Conservation (phyloP, 2,113 vertebrate genomes). For the Sorex fumeus region DNA sequence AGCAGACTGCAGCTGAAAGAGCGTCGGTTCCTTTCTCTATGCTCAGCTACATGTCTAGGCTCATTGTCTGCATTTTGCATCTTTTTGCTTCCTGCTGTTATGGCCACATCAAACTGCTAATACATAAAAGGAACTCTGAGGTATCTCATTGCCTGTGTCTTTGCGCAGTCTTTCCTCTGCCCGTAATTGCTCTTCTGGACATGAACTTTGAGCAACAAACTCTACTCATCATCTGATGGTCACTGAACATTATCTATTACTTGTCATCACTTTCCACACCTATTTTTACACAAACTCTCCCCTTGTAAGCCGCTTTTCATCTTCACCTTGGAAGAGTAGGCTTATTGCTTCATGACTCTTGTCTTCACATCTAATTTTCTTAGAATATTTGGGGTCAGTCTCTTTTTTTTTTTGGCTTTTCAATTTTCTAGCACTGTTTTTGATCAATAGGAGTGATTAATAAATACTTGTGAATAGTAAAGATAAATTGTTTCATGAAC, state of each 20-base stretch:
- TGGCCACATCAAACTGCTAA: background rate
- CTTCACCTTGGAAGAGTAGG: too few species aligned
- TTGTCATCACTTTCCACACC: background rate
- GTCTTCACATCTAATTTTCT: background rate
- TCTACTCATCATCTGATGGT: background rate
- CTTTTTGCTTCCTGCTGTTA: background rate
- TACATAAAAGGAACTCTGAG: background rate
- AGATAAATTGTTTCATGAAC: background rate
- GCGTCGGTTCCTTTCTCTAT: background rate
- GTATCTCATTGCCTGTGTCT: background rate
- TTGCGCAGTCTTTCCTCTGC: background rate
- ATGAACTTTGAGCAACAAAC: background rate
- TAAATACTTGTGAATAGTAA: background rate
- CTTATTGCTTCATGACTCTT: background rate
- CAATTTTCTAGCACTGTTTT: accelerated
- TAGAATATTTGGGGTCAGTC: background rate
- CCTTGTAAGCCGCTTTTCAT: background rate
- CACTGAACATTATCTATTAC: background rate
- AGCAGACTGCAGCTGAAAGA: background rate
- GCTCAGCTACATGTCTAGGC: background rate
- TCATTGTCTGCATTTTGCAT: background rate
- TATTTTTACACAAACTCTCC: background rate
- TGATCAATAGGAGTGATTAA: background rate
- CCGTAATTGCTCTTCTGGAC: background rate
- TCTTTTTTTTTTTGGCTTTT: background rate